These are phyloP conservation scores for Chorisops tibialis DNA, from an alignment of 2,888 invertebrate species.

Conservation along the genomic window DNA sequence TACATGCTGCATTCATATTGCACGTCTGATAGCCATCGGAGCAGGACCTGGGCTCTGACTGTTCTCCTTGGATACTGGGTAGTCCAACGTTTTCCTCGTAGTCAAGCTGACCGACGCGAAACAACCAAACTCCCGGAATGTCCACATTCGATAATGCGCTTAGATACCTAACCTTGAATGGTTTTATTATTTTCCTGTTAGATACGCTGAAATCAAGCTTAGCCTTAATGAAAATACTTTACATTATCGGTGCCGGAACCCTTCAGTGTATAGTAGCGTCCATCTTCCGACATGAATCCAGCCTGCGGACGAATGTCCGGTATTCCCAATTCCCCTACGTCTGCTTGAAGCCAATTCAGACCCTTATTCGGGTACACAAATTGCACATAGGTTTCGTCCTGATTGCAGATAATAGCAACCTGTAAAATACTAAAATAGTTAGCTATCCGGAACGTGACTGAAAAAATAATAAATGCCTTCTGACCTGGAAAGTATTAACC, in stretches of 20 bases:
- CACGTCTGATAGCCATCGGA: slow-evolving; percentile 68
- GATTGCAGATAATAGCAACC: slow-evolving; percentile 45
- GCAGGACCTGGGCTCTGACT: slow-evolving; percentile 54
- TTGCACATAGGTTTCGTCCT: slow-evolving; percentile 72
- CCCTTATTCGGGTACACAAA: slow-evolving; percentile 84
- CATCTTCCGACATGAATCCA: slow-evolving; percentile 84
- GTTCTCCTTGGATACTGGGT: slow-evolving; percentile 60
- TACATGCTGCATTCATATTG: slow-evolving; percentile 76
- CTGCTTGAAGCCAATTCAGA: slow-evolving; percentile 88
- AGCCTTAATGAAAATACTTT: slow-evolving; percentile 53
- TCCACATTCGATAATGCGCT: slow-evolving; percentile 82
- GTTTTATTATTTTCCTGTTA: slow-evolving; percentile 11
- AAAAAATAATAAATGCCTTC: slow-evolving; percentile 36
- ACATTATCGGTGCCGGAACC: slow-evolving; percentile 90
- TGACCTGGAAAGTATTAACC: slow-evolving; percentile 85
- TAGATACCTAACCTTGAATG: slow-evolving; percentile 45
- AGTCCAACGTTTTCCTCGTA: slow-evolving; percentile 61
- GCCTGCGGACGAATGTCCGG: slow-evolving; percentile 92
- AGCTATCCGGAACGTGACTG: slow-evolving; percentile 31
- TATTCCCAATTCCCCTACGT: slow-evolving; percentile 68
- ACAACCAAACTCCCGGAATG: slow-evolving; percentile 82
- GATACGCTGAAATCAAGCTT: not conserved
- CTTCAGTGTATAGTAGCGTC: slow-evolving; percentile 68
- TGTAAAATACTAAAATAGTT: slow-evolving; percentile 13
- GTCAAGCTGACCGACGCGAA: slow-evolving; percentile 71